Evolutionary conservation across 2,888 invertebrate species (phyloP).

Genomic region (Cephus spinipes): DNA sequence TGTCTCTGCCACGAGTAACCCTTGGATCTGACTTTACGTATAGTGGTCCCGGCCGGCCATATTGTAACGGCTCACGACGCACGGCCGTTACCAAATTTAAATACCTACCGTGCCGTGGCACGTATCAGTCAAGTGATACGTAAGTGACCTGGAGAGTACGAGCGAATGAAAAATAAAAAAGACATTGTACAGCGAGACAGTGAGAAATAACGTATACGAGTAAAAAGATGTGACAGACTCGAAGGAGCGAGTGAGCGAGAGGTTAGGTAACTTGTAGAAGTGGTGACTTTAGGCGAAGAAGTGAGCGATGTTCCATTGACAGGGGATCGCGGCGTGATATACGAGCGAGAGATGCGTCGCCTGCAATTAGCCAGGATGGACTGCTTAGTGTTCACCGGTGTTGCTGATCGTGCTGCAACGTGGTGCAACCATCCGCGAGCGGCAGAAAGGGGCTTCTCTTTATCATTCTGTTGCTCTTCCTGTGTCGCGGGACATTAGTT

Average conservation of each 20-base stretch:
- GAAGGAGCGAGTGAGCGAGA: slow-evolving; percentile 5
- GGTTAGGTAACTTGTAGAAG: not conserved
- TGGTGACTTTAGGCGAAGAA: slow-evolving; percentile 3
- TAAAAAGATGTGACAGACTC: slow-evolving; percentile 3
- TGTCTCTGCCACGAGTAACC: not conserved
- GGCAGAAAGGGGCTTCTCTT: not conserved
- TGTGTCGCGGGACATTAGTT: not conserved
- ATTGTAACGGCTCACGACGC: not conserved
- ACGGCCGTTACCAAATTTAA: not conserved
- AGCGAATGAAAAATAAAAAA: not conserved
- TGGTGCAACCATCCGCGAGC: not conserved
- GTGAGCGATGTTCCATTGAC: slow-evolving; percentile 8
- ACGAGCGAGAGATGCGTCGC: slow-evolving; percentile 10
- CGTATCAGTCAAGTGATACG: not conserved
- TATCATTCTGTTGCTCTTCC: not conserved
- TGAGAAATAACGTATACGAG: not conserved
- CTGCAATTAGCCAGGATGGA: slow-evolving; percentile 6
- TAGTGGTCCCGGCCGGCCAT: not conserved
- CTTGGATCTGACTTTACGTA: not conserved
- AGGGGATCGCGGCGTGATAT: slow-evolving; percentile 6
- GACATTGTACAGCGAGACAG: not conserved
- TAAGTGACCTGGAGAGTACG: not conserved
- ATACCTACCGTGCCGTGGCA: not conserved
- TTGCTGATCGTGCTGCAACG: not conserved
- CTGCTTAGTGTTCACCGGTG: not conserved